Evolutionary conservation across 1,140 invertebrate genomes (phyloP), one percentile per base, ranked within the genome.

Genomic region (Trinorchestia longiramus): DNA sequence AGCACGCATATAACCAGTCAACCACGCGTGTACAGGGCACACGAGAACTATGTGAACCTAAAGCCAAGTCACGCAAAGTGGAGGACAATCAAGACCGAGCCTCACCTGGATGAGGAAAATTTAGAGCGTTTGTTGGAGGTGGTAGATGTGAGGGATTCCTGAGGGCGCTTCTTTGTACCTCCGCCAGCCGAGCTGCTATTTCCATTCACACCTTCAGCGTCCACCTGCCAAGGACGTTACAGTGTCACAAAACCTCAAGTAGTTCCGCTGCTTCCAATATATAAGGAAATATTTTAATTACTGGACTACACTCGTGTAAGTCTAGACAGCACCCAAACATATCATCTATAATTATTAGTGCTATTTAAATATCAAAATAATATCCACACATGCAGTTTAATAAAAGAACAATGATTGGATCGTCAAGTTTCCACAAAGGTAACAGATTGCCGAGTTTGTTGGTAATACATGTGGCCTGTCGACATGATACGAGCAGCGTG

Each of bases 81-180:
- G 47, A 53, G 62, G 62, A 36, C 8, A 36, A 15, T 11, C 11
- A 77, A 41, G 47, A 53, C 47, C 19, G 3, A 42, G 11, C 41
- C 88, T 94, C 17, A 94, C 92, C 92, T 94, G 92, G 92, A 94
- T 28, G 92, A 45, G 43, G 92, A 44, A 4, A 45, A n/a, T 43
- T 94, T 94, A n/a, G 92, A 45, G 0, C 92, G 43, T 40, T 94
- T 94, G 44, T 40, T 94, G 92, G 92, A 45, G 19, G 43, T 19
- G 43, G 19, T 8, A 40, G 92, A 44, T 8, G 23, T 77, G 62
- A 77, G 3, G 36, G 92, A 47, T 36, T 45, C 43, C 19, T 44
- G 92, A n/a, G 43, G 19, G 36, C 92, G 41, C 44, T 94, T 94
- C 44, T 94, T 94, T 6, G 8, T 44, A 11, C 92, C 92, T 15